Base-by-base conservation (phyloP, 2,797 vertebrate genomes). In the Notolepis coatsorum region DNA sequence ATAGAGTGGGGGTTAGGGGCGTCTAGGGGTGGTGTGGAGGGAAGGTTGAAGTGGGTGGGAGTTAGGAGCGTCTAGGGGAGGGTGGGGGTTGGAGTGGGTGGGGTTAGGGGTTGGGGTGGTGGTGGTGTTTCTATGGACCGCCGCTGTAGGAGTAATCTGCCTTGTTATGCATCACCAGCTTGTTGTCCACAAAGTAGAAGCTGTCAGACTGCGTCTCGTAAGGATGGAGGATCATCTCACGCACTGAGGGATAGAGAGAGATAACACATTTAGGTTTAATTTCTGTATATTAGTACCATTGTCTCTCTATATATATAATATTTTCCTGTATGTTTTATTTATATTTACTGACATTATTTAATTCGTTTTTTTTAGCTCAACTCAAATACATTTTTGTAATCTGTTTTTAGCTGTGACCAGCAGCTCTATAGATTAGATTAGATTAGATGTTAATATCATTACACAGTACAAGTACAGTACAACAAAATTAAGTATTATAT, bases 111-210 rank as follows among this genome's bases (percentile, higher is more conserved):
- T 37, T 10, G 8, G 12, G 13, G 49, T 18, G 59, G 2, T 9
- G 23, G n/a, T 18, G 8, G 25, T 63, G 28, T 33, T 66, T 65
- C 74, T 93, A 99, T 6, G 95, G 94, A 3, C 94, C 94, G 30
- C 96, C 96, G 0, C 94, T 96, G 93, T 99, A 99, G 7, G 97
- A 98, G 90, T 99, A 99, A 88, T 99, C 98, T 73, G 98, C 97
- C 90, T 99, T 99, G 91, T 99, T 99, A 93, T 99, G 98, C 98
- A 99, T 99, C 92, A 99, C 96, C 76, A 99, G 91, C 92, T 95
- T 96, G 94, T 97, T 97, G 88, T 99, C 96, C 85, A 99, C 97
- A 80, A 99, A 99, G 94, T 99, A 99, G 93, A 99, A 99, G 90
- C 98, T 99, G 95, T 99, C 97, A 15, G 97, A 99, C 91, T 97